Evolutionary conservation across 1,140 invertebrate species (phyloP), one percentile per base, ranked within the genome.

Genomic region (Formica selysi): DNA sequence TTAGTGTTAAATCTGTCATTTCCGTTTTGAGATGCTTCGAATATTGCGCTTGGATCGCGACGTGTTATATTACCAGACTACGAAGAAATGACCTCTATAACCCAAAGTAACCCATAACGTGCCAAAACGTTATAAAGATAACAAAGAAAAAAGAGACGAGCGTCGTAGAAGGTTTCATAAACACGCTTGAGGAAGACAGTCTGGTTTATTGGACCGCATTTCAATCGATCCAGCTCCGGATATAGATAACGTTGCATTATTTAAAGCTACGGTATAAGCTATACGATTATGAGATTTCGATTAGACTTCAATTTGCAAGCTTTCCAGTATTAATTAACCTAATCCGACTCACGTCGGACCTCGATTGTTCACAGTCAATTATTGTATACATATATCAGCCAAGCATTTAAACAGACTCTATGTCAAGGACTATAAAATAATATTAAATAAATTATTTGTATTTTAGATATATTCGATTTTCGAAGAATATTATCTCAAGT

Each of bases 161-260:
- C 48, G 11, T 8, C 41, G 13, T 29, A 29, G 16, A 16, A 73
- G 67, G 4, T 81, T 81, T 81, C 48, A 73, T 81, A 65, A 59
- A 48, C 26, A 36, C 8, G 54, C 8, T 81, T 41, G 36, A 71
- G 54, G 51, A 81, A 71, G 44, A 44, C 2, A 48, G 19, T 59
- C 48, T 70, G n/a, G 62, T 59, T 71, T 51, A 36, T 59, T 81
- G 78, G 48, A 71, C 65, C 36, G 51, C 36, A 19, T 71, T 71
- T 81, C 67, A 6, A 61, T 81, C 38, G 79, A 81, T 61, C 54
- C 11, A 36, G 26, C n/a, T 81, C 48, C 67, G 19, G 36, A 81
- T 81, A 81, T 81, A 81, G 67, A 61, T 44, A 59, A 81, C 38
- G 13, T 73, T 81, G 44, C 57, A 59, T 81, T 81, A 81, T 81